Conservation (phyloP, 2,113 vertebrate genomes). For the Anhinga anhinga region DNA sequence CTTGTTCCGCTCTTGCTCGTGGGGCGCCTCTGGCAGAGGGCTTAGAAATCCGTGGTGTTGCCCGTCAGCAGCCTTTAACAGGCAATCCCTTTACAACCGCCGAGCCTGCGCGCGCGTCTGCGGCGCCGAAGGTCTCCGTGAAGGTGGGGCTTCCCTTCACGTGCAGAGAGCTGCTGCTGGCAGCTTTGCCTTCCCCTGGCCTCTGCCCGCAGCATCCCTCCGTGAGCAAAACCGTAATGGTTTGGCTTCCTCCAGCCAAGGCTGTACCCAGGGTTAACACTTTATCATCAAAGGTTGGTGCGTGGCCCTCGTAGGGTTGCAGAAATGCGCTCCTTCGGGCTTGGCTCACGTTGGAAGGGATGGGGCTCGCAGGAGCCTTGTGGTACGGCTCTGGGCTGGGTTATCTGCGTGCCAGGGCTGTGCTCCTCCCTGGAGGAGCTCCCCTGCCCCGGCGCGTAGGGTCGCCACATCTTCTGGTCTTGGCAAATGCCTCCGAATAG, state of each 20-base stretch:
- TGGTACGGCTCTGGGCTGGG: too few relatives aligned
- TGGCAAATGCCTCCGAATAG: rapidly evolving
- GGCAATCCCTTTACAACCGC: too few relatives aligned
- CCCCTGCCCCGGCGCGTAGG: neutral
- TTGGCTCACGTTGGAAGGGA: neutral
- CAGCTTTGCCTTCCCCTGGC: neutral
- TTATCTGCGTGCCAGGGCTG: too few relatives aligned
- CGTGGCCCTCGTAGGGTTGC: too few relatives aligned
- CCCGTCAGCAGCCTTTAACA: neutral
- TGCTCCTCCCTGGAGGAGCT: neutral
- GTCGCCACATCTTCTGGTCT: neutral
- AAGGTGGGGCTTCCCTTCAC: neutral
- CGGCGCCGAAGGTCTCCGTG: too few relatives aligned
- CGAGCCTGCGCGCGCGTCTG: neutral
- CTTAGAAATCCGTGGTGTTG: neutral
- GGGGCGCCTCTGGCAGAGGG: neutral
- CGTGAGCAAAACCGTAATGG: neutral
- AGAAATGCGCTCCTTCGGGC: neutral
- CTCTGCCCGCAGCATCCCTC: too few relatives aligned
- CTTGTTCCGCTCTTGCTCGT: neutral
- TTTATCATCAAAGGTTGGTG: neutral
- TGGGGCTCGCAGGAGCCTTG: neutral
- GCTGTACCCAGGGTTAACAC: neutral
- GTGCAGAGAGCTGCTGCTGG: too few relatives aligned
- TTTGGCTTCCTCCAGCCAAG: neutral